Evolutionary conservation across 2,888 invertebrate genomes (phyloP).

Genomic region (Erpobdella octoculata): DNA sequence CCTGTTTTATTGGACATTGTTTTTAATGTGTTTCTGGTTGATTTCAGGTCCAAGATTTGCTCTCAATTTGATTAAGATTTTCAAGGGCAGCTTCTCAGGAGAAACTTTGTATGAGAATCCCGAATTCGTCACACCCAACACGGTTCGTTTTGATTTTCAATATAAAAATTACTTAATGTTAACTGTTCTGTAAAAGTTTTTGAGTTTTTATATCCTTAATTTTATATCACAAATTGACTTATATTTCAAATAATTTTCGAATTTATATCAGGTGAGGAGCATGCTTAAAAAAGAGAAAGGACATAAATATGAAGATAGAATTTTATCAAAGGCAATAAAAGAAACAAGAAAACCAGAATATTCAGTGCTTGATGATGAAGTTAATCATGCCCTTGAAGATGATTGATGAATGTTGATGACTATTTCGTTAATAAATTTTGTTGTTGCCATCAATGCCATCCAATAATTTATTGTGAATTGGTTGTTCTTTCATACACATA

Average conservation of each 20-base stretch:
- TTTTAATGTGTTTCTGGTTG: too few species aligned
- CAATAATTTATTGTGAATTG: too few species aligned
- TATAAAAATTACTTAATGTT: not conserved
- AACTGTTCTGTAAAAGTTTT: not conserved
- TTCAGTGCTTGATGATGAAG: conserved; percentile 2
- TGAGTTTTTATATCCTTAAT: not conserved
- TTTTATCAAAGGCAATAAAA: conserved; percentile 71
- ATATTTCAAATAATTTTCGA: not conserved
- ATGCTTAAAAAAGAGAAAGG: conserved; percentile 63
- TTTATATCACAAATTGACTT: not conserved
- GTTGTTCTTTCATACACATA: too few species aligned
- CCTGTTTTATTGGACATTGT: too few species aligned
- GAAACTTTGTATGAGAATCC: conserved; percentile 86
- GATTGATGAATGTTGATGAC: too few species aligned
- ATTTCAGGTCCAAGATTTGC: conserved; percentile 59
- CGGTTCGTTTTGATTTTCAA: conserved; percentile 53
- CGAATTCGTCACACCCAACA: conserved; percentile 79
- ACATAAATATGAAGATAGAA: conserved; percentile 68
- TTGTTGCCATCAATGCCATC: too few species aligned
- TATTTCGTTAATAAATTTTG: too few species aligned
- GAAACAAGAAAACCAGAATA: conserved; percentile 57
- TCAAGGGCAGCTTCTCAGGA: conserved; percentile 87
- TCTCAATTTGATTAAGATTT: conserved; percentile 75
- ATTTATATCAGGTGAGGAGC: conserved; percentile 61
- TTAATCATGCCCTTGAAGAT: not conserved